Percentiles rank a stretch among this genome's conserved stretches.
phyloP scores from a whole-genome alignment of 2,113 vertebrate species.

The Sinocyclocheilus anophthalmus region DNA sequence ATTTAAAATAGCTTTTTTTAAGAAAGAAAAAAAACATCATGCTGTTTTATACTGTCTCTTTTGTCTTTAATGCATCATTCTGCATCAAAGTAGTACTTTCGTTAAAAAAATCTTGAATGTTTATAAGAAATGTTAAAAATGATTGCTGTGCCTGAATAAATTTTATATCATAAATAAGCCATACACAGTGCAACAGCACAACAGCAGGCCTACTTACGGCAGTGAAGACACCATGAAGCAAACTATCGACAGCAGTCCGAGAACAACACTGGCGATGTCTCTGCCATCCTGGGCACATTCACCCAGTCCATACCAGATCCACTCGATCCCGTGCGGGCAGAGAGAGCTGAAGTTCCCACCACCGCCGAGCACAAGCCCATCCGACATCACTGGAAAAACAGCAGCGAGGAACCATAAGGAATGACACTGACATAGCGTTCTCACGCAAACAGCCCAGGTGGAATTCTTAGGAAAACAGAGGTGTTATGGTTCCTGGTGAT shows the following conservation, averaged over 20 bases:
- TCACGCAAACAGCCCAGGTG: not conserved
- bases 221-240: conserved; percentile 88
- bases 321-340: conserved; percentile 86
- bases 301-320: conserved; percentile 82
- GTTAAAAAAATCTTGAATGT: not conserved
- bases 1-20: not conserved
- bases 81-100: not conserved
- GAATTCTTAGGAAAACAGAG: not conserved
- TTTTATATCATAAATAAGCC: not conserved
- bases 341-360: conserved; percentile 73
- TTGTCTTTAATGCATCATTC: not conserved
- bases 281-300: conserved; percentile 85
- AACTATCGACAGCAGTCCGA: conserved; percentile 88
- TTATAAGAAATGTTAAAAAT: not conserved
- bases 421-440: no score
- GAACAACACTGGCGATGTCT: conserved; percentile 84
- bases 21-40: no score
- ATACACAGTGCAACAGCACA: not conserved
- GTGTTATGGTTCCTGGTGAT: not conserved
- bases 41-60: no score
- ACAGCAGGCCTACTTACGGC: conserved; percentile 81
- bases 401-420: not conserved
- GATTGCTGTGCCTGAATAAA: not conserved
- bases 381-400: conserved; percentile 49
- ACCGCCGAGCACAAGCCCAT: conserved; percentile 36